Evolutionary conservation across 1,140 invertebrate genomes (phyloP).

Genomic region (Hypothenemus hampei): DNA sequence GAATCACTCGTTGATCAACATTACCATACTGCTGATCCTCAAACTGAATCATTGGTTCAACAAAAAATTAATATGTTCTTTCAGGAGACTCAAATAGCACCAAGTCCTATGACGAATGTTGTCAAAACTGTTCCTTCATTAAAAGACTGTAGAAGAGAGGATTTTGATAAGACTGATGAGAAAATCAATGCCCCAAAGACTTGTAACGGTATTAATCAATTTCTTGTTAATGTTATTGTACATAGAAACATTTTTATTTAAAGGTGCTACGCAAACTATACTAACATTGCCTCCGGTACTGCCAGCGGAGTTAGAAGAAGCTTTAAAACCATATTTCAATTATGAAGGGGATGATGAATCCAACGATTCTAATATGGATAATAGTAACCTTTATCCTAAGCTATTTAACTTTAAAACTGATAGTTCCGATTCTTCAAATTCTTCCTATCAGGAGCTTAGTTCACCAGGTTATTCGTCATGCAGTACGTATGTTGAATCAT

Average conservation of each 20-base stretch:
- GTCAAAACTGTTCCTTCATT: constrained; percentile 28
- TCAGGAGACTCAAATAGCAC: constrained; percentile 39
- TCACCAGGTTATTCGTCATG: no score
- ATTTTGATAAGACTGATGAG: not conserved
- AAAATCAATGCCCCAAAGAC: no score
- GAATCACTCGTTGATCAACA: constrained; percentile 38
- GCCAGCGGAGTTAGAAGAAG: constrained; percentile 55
- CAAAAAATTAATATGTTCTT: constrained; percentile 42
- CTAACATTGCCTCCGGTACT: constrained; percentile 44
- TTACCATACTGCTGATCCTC: constrained; percentile 29
- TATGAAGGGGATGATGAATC: constrained; percentile 45
- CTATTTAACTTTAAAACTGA: constrained; percentile 36
- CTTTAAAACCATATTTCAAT: constrained; percentile 55
- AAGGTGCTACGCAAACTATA: constrained; percentile 37
- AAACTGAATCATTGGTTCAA: constrained; percentile 37
- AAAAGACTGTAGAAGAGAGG: constrained; percentile 16
- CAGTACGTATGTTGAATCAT: no score
- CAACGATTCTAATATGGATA: constrained; percentile 6
- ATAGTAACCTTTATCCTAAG: constrained; percentile 32
- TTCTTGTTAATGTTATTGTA: constrained; percentile 1
- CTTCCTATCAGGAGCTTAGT: no score
- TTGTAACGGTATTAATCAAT: constrained; percentile 10
- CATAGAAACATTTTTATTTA: constrained; percentile 2
- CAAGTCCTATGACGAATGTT: constrained; percentile 38
- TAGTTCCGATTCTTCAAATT: no score